A percentile compares a stretch with the other conserved stretches of the same genome.
phyloP scores from a whole-genome alignment of 2,113 vertebrate species.

The Mirounga angustirostris region DNA sequence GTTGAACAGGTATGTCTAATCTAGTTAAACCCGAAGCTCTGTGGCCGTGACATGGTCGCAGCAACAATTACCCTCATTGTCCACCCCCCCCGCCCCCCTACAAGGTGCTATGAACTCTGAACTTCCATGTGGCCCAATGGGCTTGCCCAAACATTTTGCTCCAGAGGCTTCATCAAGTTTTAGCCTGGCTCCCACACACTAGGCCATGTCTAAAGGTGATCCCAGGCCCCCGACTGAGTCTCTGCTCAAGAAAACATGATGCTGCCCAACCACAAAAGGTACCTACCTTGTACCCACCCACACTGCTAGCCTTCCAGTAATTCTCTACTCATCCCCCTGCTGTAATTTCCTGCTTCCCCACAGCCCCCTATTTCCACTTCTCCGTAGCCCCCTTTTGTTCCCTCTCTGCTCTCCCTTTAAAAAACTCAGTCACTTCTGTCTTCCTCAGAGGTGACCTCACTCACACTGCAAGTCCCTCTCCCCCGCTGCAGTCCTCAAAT shows the following conservation, averaged over 20 bases:
- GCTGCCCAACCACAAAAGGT: not conserved
- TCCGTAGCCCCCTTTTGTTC: not conserved
- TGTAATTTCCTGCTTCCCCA: not conserved
- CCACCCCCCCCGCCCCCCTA: not conserved
- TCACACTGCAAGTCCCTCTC: not conserved
- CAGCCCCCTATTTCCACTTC: not conserved
- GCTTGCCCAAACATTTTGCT: not conserved
- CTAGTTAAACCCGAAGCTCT: not conserved
- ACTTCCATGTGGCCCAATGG: not conserved
- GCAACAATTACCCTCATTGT: not conserved
- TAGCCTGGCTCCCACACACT: not conserved
- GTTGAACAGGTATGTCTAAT: constrained; percentile 1
- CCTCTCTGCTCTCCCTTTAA: not conserved
- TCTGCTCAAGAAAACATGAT: not conserved
- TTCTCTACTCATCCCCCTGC: not conserved
- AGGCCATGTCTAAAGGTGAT: not conserved
- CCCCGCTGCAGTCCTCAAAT: not conserved
- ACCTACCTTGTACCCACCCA: not conserved
- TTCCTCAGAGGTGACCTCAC: not conserved
- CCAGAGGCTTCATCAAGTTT: not conserved
- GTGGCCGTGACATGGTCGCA: constrained; percentile 12
- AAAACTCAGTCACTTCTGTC: not conserved
- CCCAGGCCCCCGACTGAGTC: not conserved
- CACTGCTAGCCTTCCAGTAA: not conserved
- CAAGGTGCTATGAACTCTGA: not conserved